Evolutionary conservation across 2,797 vertebrate species (phyloP), one percentile per base, ranked within the genome.

Genomic region (Cyprinella venusta): DNA sequence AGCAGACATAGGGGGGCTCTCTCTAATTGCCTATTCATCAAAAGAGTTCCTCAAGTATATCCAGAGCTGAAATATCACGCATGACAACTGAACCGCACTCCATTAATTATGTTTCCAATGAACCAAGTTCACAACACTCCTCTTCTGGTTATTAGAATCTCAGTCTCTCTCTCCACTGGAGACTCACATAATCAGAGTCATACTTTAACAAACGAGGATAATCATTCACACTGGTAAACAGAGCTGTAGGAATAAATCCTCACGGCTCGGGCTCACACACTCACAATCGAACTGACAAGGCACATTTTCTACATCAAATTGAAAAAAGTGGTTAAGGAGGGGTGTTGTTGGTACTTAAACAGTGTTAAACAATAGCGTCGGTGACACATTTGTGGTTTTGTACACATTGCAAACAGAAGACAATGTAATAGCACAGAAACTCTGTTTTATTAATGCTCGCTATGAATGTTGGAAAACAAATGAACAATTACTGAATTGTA

Each of bases 21-120:
- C 82, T 89, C 92, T 95, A 95, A 95, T 94, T 95, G 94, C 87
- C 90, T 94, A 94, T 95, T 94, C 93, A 94, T 95, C 94, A 95
- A 93, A 94, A 92, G 87, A 88, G 85, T 86, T 93, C 89, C 92
- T 91, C 88, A 86, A 94, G 92, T 92, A 91, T 87, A 93, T 91
- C 84, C 87, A 59, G 88, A 40, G 30, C 88, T 87, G 91, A 91
- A 94, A 91, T 92, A 93, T 91, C 90, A 89, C n/a, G 56, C 88
- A 83, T 90, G 94, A 94, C 92, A 93, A 93, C 91, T 88, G 90
- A 92, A 91, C 92, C 79, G 64, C 84, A 86, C 82, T 89, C 87
- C 90, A 92, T 93, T 93, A 92, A 92, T 94, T 93, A 92, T 84
- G 63, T 85, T 70, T 79, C 91, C 91, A 90, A 93, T 93, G 91